phyloP scores from a whole-genome alignment of 2,888 invertebrate species.

The Sthenelais limicola region DNA sequence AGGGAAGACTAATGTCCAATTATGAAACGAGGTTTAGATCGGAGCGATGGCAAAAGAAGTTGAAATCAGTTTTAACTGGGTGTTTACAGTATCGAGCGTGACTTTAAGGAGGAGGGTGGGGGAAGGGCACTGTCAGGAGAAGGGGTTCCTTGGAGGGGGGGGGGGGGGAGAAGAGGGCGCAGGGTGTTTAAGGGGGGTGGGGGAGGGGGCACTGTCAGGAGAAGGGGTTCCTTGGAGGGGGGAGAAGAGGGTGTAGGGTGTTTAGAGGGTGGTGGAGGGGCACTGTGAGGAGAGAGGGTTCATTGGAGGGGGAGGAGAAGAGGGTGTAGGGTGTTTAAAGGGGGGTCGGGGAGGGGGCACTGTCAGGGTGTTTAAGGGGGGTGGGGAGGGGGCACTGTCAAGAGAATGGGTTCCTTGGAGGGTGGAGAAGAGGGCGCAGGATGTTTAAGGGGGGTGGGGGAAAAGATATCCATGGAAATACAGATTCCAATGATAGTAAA shows the following conservation, averaged over 20 bases:
- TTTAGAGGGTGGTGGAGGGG: background rate
- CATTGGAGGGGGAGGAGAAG: background rate
- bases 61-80: no score
- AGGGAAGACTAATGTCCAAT: no score
- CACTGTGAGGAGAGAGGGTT: background rate
- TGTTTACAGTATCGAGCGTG: no score
- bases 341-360: background rate
- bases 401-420: background rate
- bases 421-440: background rate
- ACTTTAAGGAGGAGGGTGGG: background rate
- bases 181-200: background rate
- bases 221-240: background rate
- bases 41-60: no score
- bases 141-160: background rate
- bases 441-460: background rate
- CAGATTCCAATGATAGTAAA: no score
- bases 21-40: no score
- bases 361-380: background rate
- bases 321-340: background rate
- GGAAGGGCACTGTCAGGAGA: background rate
- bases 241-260: background rate
- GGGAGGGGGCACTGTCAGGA: background rate
- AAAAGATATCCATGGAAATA: background rate
- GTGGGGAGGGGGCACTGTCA: background rate
- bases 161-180: background rate